Percentiles rank a stretch among this genome's conserved stretches.
phyloP scores from a whole-genome alignment of 2,888 invertebrate genomes.

The Lysandra coridon region DNA sequence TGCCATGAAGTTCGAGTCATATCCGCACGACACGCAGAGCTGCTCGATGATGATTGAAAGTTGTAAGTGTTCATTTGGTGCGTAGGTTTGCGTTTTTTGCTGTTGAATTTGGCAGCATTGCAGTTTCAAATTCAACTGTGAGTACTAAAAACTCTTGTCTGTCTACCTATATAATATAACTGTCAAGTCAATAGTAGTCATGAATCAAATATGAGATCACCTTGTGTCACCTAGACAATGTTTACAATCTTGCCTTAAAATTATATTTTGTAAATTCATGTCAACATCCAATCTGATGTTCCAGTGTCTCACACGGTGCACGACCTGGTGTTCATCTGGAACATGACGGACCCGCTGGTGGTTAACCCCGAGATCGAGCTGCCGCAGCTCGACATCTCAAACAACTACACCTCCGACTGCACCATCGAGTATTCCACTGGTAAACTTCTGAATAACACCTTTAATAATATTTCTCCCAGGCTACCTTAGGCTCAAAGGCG shows the following conservation, averaged over 20 bases:
- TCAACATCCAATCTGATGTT: slow-evolving; percentile 39
- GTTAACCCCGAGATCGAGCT: slow-evolving; percentile 93
- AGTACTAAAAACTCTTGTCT: too few relatives aligned
- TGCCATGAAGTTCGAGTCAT: slow-evolving; percentile 96
- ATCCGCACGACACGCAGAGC: slow-evolving; percentile 96
- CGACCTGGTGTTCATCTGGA: slow-evolving; percentile 94
- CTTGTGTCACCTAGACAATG: too few relatives aligned
- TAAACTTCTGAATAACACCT: slow-evolving; percentile 43
- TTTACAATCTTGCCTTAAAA: too few relatives aligned
- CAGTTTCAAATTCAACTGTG: too few relatives aligned
- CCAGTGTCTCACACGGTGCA: slow-evolving; percentile 94
- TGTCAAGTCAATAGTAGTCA: too few relatives aligned
- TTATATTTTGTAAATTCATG: too few relatives aligned
- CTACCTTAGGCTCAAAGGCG: too few relatives aligned
- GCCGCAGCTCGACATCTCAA: slow-evolving; percentile 92
- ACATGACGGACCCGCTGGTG: slow-evolving; percentile 91
- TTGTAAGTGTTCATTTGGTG: slow-evolving; percentile 79
- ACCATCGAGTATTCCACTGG: slow-evolving; percentile 92
- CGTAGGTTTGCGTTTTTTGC: too few relatives aligned
- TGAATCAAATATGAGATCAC: too few relatives aligned
- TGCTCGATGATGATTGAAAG: slow-evolving; percentile 97
- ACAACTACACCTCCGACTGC: slow-evolving; percentile 93
- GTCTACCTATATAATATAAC: too few relatives aligned
- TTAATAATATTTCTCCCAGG: too few relatives aligned
- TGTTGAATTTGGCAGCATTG: too few relatives aligned